Base-by-base conservation (phyloP, 2,888 invertebrate species). In the Drosophila falleni region DNA sequence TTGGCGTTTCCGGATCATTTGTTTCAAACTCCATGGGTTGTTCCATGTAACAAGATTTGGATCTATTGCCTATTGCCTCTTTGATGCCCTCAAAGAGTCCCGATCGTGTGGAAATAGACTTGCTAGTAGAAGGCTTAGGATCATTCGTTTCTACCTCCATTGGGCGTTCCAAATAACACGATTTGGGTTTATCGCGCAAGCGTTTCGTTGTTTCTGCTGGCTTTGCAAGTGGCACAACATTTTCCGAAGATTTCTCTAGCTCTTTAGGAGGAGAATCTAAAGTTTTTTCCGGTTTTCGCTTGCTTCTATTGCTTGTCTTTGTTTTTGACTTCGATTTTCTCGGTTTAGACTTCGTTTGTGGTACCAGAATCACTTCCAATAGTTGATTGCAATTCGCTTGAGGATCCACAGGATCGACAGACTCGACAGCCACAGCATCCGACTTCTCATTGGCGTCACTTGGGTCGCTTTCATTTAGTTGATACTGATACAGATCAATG, bases 21-120 rank as follows among this genome's bases (percentile, higher is more conserved):
- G 1, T 5, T 5, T 29, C 29, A 8, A 29, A 5, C 37, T 29
- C 29, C 10, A 13, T 9, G 1, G 35, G 46, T 1, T 51, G 41
- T 3, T 81, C 81, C 6, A 58, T 49, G 35, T 39, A 67, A 33
- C 41, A 54, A 1, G 78, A 72, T 15, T 63, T 65, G 0, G 72
- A 72, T 15, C 77, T 62, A 44, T 58, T 68, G 8, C 37, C n/a
- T n/a, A n/a, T n/a, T n/a, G n/a, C n/a, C 23, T 23, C 23, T 23
- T 23, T 23, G 1, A 10, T 26, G 3, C n/a, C 11, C 8, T n/a
- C 46, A 46, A 13, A 26, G 11, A 42, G 13, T 26, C 31, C 15
- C 5, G 49, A 31, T 16, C 16, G 31, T 11, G 5, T 31, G 16
- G 16, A 46, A 46, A 4, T 46, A 4, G n/a, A 13, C 4, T 26